A percentile compares a stretch with the other conserved stretches of the same genome.
phyloP scores from a whole-genome alignment of 1,140 invertebrate species.

The Phymorhynchus buccinoides region DNA sequence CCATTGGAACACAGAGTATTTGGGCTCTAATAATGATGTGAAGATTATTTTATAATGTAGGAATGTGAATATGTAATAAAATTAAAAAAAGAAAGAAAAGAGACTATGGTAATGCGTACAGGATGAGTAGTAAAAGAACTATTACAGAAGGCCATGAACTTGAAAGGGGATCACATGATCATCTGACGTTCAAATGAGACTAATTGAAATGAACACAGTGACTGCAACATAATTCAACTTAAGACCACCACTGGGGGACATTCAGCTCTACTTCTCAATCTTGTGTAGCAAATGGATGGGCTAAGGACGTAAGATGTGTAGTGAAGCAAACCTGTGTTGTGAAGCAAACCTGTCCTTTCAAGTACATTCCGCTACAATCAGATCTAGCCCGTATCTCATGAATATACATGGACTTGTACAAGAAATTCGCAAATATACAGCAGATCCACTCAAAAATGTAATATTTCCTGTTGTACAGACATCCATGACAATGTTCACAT shows the following conservation, averaged over 20 bases:
- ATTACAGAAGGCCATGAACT: neutral
- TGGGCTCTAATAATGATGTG: neutral
- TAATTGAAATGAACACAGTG: too few species aligned
- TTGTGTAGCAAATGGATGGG: too few species aligned
- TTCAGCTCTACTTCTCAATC: neutral
- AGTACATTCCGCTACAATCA: too few species aligned
- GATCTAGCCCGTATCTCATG: too few species aligned
- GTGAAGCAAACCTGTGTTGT: too few species aligned
- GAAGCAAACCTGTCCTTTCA: too few species aligned
- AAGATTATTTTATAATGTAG: neutral
- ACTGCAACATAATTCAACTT: neutral
- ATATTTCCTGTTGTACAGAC: too few species aligned
- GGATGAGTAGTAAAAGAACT: neutral
- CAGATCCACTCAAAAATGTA: too few species aligned
- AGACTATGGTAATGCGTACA: neutral
- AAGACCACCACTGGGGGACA: neutral
- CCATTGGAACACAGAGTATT: constrained; percentile 45
- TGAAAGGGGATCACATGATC: neutral
- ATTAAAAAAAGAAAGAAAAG: neutral
- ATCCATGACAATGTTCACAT: too few species aligned
- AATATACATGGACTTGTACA: too few species aligned
- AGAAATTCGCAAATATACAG: too few species aligned
- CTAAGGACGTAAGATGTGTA: too few species aligned
- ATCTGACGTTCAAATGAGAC: neutral
- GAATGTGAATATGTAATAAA: constrained; percentile 31